These are phyloP conservation scores for Macropis europaea DNA, from an alignment of 2,888 invertebrate genomes.

Conservation along the genomic window DNA sequence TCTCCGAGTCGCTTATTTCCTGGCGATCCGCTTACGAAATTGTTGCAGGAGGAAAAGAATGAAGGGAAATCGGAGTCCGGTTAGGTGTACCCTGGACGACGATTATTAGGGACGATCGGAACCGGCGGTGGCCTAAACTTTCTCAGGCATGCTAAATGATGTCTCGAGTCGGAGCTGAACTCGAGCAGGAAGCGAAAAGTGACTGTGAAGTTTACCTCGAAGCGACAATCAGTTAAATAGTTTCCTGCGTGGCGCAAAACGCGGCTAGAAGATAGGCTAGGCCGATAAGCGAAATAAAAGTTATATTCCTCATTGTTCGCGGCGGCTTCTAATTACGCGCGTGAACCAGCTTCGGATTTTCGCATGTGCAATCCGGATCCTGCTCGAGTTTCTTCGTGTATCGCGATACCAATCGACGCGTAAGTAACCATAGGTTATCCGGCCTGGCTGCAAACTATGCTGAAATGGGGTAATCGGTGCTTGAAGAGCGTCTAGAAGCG, in stretches of 20 bases:
- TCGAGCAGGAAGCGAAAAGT: conserved; percentile 64
- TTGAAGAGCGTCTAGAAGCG: conserved; percentile 7
- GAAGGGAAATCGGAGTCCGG: neutral
- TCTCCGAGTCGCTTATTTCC: conserved; percentile 44
- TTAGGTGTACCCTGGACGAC: no score
- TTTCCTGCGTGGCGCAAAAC: conserved; percentile 61
- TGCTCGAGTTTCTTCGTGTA: conserved; percentile 44
- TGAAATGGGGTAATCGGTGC: conserved; percentile 34
- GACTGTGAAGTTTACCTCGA: conserved; percentile 66
- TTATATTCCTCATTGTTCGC: conserved; percentile 77
- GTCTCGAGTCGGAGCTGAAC: conserved; percentile 42
- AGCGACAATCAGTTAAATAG: conserved; percentile 71
- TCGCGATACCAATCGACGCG: conserved; percentile 41
- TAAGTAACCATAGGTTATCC: conserved; percentile 32
- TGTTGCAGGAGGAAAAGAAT: neutral
- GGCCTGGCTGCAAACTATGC: conserved; percentile 25
- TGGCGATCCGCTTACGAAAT: conserved; percentile 15
- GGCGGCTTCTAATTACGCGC: conserved; percentile 76
- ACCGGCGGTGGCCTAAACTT: neutral
- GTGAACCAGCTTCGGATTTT: conserved; percentile 54
- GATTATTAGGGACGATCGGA: no score
- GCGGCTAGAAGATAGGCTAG: conserved; percentile 64
- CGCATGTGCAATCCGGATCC: conserved; percentile 48
- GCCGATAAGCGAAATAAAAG: conserved; percentile 77
- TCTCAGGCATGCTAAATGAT: conserved; percentile 30